Evolutionary conservation across 2,797 vertebrate species (phyloP).

Genomic region (Tadarida brasiliensis): DNA sequence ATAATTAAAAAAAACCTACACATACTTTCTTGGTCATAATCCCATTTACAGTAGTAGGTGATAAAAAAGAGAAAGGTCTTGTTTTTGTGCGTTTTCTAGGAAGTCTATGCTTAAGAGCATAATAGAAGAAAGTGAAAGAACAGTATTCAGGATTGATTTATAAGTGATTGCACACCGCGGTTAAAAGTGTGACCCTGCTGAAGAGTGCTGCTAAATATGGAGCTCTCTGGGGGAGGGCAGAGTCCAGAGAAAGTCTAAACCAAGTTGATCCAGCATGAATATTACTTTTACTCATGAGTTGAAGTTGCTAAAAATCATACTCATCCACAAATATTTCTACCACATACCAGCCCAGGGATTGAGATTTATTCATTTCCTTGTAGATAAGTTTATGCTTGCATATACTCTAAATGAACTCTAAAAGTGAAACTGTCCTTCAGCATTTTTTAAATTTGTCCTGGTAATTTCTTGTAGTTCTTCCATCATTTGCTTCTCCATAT

Average conservation of each 20-base stretch:
- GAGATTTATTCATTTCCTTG: background rate
- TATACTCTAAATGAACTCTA: background rate
- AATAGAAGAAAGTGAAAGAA: background rate
- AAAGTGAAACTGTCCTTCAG: background rate
- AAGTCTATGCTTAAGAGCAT: background rate
- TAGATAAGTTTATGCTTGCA: background rate
- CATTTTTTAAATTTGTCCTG: background rate
- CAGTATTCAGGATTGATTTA: background rate
- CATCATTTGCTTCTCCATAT: background rate
- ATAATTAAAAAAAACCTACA: background rate
- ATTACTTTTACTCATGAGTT: background rate
- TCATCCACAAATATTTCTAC: background rate
- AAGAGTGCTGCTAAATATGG: background rate
- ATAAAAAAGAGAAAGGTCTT: background rate
- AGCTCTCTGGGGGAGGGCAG: fast-evolving
- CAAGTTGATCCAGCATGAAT: background rate
- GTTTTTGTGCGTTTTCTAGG: background rate
- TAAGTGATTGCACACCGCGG: background rate
- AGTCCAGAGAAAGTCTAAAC: background rate
- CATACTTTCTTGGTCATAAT: background rate
- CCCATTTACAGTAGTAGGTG: background rate
- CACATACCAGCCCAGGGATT: background rate
- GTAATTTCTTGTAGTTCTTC: background rate
- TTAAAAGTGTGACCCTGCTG: background rate
- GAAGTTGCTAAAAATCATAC: background rate